phyloP scores from a whole-genome alignment of 2,888 invertebrate genomes.

The Mesorhabditis belari region DNA sequence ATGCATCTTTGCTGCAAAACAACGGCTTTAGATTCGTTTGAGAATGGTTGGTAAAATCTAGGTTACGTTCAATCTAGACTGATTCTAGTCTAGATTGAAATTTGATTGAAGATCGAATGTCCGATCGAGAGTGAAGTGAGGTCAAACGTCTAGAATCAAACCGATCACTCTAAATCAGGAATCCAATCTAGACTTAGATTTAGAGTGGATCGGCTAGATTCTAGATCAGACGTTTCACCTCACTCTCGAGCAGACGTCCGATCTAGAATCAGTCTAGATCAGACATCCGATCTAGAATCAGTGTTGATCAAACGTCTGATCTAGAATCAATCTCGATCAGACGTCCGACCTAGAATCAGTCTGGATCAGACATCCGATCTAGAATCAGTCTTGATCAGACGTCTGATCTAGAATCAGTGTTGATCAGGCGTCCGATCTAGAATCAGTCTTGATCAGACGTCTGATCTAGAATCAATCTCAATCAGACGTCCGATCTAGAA shows the following conservation, averaged over 20 bases:
- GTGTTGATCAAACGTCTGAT: no score
- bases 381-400: no score
- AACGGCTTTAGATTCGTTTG: conserved; percentile 31
- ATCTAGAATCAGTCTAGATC: no score
- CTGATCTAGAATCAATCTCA: neutral
- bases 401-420: no score
- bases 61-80: conserved; percentile 12
- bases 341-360: no score
- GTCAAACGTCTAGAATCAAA: conserved; percentile 4
- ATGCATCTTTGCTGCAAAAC: conserved; percentile 42
- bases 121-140: conserved; percentile 33
- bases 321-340: no score
- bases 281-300: no score
- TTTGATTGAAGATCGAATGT: conserved; percentile 36
- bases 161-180: neutral
- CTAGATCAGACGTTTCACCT: no score
- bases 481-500: conserved; percentile 30
- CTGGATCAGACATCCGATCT: no score
- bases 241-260: no score
- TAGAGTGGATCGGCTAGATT: neutral
- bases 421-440: no score
- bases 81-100: conserved; percentile 36
- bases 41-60: conserved; percentile 24
- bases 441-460: no score
- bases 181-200: neutral